phyloP scores from a whole-genome alignment of 1,140 invertebrate species.

The Atta colombica region DNA sequence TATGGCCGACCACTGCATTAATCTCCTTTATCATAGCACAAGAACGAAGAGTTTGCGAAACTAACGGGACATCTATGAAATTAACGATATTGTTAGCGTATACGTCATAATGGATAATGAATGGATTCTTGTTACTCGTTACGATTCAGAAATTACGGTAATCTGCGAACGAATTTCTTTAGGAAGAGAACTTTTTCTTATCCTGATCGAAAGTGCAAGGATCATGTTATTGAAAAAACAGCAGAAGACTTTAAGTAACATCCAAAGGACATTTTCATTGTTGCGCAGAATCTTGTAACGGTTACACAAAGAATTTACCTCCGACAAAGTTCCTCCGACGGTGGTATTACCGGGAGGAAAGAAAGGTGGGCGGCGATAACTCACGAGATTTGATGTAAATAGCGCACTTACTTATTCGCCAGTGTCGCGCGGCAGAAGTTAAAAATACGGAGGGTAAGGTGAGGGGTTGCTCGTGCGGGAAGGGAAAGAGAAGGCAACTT shows the following conservation, averaged over 20 bases:
- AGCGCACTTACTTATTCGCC: conserved; percentile 85
- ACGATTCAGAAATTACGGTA: background rate
- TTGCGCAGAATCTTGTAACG: conserved; percentile 40
- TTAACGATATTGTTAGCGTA: conserved; percentile 64
- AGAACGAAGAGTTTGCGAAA: conserved; percentile 75
- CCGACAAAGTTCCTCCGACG: conserved; percentile 22
- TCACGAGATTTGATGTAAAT: conserved; percentile 86
- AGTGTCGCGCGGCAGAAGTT: conserved; percentile 82
- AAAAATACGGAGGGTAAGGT: conserved; percentile 83
- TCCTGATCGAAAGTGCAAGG: background rate
- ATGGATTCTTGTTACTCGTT: background rate
- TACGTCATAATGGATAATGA: background rate
- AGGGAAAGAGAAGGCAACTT: conserved; percentile 75
- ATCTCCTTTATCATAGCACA: conserved; percentile 82
- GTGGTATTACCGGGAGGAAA: conserved; percentile 27
- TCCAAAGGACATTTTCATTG: conserved; percentile 17
- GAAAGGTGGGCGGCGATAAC: conserved; percentile 79
- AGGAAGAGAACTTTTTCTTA: background rate
- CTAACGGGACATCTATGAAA: conserved; percentile 75
- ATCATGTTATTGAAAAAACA: background rate
- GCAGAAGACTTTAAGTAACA: background rate
- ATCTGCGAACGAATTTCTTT: background rate
- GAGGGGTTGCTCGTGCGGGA: conserved; percentile 62
- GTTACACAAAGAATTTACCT: conserved; percentile 63
- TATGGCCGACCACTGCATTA: conserved; percentile 76